A percentile compares a stretch with the other conserved stretches of the same genome.
phyloP scores from a whole-genome alignment of 2,888 invertebrate genomes.

The Elegia similella region DNA sequence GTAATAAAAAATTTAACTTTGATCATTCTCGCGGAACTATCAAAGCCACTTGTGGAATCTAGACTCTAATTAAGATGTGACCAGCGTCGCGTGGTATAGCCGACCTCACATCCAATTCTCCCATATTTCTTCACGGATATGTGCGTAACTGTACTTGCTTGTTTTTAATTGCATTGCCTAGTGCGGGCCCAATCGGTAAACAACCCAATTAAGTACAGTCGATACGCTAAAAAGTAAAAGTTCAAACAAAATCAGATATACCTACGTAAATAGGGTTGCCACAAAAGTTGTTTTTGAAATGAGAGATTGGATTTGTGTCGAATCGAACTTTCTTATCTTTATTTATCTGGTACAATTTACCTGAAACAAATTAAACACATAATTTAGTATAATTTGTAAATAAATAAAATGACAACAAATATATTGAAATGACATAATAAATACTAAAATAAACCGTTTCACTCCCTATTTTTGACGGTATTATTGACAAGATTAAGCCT shows the following conservation, averaged over 20 bases:
- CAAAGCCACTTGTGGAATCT: neutral
- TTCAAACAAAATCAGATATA: neutral
- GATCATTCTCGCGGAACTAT: neutral
- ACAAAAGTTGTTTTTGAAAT: no score
- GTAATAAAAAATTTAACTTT: no score
- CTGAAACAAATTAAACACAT: no score
- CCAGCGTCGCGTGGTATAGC: neutral
- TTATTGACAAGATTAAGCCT: no score
- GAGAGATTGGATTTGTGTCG: no score
- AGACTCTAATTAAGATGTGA: neutral
- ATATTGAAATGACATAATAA: no score
- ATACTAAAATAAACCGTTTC: no score
- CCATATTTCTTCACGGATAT: conserved; percentile 11
- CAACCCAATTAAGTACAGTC: neutral
- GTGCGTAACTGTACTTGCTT: neutral
- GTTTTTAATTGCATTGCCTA: conserved; percentile 9
- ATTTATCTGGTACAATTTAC: no score
- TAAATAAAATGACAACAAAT: no score
- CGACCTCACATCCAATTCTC: neutral
- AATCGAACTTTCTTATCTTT: no score
- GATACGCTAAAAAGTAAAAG: neutral
- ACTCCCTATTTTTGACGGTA: no score
- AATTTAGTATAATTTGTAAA: no score
- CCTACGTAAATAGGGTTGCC: neutral
- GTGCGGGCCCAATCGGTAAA: neutral